Conservation (phyloP, 2,797 vertebrate species). For the Gallinago stenura region DNA sequence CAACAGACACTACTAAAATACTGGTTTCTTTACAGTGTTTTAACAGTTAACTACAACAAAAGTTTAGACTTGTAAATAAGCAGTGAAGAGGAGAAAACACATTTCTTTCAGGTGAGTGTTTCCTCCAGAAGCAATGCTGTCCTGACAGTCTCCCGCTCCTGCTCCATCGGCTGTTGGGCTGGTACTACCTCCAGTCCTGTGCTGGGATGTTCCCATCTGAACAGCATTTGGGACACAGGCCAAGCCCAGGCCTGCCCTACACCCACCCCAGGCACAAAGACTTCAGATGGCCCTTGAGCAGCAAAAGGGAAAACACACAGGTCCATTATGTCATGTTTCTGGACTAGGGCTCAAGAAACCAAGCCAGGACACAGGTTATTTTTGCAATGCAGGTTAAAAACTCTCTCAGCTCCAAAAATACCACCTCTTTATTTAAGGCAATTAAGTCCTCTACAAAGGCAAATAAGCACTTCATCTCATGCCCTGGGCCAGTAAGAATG, state of each 20-base stretch:
- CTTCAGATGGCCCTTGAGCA: background rate
- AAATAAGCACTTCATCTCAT: background rate
- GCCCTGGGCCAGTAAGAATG: background rate
- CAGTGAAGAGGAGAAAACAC: fast-evolving
- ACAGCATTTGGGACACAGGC: background rate
- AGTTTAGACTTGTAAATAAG: background rate
- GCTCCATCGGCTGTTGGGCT: background rate
- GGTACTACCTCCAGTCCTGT: background rate
- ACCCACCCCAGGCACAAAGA: background rate
- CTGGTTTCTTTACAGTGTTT: background rate
- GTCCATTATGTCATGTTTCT: background rate
- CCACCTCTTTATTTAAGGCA: background rate
- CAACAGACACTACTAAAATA: background rate
- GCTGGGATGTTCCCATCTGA: background rate
- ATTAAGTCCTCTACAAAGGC: background rate
- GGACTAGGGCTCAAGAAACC: background rate
- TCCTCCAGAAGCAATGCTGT: background rate
- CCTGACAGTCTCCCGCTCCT: background rate
- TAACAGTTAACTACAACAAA: background rate
- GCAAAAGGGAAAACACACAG: background rate
- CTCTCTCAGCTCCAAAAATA: background rate
- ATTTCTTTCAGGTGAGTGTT: background rate
- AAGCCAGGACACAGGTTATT: background rate
- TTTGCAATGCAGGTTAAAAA: background rate
- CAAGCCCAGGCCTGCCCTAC: background rate